Percentiles rank a stretch among this genome's conserved stretches.
Evolutionary conservation across 1,140 invertebrate species (phyloP).

Genomic region (Episyrphus balteatus): DNA sequence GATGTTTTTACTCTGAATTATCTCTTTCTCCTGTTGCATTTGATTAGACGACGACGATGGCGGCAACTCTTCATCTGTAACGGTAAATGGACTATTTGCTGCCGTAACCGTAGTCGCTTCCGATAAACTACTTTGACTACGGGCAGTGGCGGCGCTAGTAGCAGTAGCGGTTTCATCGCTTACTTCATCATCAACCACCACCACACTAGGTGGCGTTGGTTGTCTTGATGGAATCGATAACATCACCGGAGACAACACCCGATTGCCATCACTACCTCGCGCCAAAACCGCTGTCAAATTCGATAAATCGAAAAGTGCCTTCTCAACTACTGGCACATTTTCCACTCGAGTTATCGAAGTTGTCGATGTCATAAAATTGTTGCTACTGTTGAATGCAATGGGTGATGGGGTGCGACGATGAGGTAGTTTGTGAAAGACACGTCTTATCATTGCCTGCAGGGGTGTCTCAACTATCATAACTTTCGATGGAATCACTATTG

Average conservation of each 20-base stretch:
- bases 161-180: conserved; percentile 10
- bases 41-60: too few species aligned
- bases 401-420: background rate
- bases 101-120: too few species aligned
- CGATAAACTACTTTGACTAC: too few species aligned
- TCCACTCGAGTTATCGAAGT: conserved; percentile 6
- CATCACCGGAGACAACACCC: background rate
- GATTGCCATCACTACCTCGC: background rate
- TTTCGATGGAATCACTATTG: background rate
- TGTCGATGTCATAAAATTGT: background rate
- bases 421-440: conserved; percentile 18
- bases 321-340: conserved; percentile 30
- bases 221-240: background rate
- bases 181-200: conserved; percentile 13
- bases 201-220: conserved; percentile 1
- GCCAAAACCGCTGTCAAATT: conserved; percentile 8
- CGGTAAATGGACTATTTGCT: too few species aligned
- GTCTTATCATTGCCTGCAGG: conserved; percentile 23
- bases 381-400: background rate
- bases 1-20: conserved; percentile 1
- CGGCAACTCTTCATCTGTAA: too few species aligned
- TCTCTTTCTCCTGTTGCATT: background rate
- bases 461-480: conserved; percentile 22
- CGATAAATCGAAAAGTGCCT: conserved; percentile 21
- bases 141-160: conserved; percentile 7